These are phyloP conservation scores for Dipodomys spectabilis DNA, from an alignment of 2,113 vertebrate species.

Conservation along the genomic window DNA sequence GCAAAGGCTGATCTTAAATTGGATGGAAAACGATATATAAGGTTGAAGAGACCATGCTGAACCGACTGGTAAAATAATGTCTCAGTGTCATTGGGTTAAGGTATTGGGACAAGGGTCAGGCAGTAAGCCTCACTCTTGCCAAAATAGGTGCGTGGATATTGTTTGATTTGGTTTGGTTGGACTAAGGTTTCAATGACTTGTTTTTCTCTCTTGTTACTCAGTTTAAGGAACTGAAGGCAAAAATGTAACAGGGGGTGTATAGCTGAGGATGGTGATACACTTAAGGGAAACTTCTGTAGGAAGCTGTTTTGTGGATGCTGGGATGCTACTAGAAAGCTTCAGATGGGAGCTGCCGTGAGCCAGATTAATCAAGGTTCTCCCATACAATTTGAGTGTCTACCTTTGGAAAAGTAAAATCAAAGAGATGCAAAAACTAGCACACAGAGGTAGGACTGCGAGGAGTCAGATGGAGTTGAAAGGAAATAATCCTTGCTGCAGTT, in stretches of 20 bases:
- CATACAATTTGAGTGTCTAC: background rate
- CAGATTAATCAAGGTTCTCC: background rate
- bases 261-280: background rate
- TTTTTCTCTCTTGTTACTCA: slow-evolving; percentile 21
- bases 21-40: slow-evolving; percentile 80
- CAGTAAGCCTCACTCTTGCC: background rate
- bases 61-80: background rate
- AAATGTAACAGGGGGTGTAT: background rate
- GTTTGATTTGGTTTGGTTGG: slow-evolving; percentile 54
- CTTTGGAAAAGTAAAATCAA: background rate
- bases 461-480: background rate
- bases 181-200: slow-evolving; percentile 30
- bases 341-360: background rate
- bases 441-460: too few species aligned
- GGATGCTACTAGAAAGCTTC: background rate
- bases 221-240: background rate
- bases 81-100: background rate
- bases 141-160: background rate
- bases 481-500: background rate
- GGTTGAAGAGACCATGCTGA: slow-evolving; percentile 67
- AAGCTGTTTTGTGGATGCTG: background rate
- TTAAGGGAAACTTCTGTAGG: background rate
- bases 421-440: background rate
- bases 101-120: background rate
- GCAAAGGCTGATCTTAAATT: slow-evolving; percentile 83